Evolutionary conservation across 2,113 vertebrate species (phyloP), one percentile per base, ranked within the genome.

Genomic region (Lathamus discolor): DNA sequence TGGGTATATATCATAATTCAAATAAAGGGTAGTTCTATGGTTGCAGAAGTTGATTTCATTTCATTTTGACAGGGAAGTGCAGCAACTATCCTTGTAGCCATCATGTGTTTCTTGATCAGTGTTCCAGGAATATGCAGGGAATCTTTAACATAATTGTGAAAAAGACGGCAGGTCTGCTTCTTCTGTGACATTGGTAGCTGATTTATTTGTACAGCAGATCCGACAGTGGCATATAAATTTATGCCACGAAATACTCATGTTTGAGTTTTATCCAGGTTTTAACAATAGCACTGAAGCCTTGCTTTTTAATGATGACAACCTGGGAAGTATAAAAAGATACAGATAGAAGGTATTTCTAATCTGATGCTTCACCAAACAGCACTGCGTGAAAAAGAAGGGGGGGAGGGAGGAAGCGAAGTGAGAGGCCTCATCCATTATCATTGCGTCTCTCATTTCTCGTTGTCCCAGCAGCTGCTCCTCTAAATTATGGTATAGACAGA

Each of bases 211-310:
- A 80, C 24, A 87, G 74, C 41, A 95, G 35, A 39, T 74, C 44
- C 85, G 83, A 79, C 44, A 87, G 44, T 86, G 81, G 93, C 74
- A 94, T 67, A 91, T 43, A 89, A 12, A 89, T 44, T 92, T 97
- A 55, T 15, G 64, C 54, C 39, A 51, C 46, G 48, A 95, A 88
- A 49, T 82, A 52, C 19, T 94, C 86, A 83, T 17, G 46, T 83
- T 11, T 3, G 24, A 92, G 48, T 33, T 78, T 80, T 95, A 62
- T 77, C 79, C 73, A 83, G 84, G 80, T 62, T 83, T 91, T 84
- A 94, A 83, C 62, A 46, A 15, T 22, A 86, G 10, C 31, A 64
- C 23, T 85, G 92, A 86, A 88, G 55, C 41, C 82, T 77, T n/a
- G 19, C 31, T 86, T 90, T 87, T 95, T 81, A 90, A 90, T 62